These are phyloP conservation scores for Hipparchia semele DNA, from an alignment of 2,888 invertebrate genomes.

Conservation along the genomic window DNA sequence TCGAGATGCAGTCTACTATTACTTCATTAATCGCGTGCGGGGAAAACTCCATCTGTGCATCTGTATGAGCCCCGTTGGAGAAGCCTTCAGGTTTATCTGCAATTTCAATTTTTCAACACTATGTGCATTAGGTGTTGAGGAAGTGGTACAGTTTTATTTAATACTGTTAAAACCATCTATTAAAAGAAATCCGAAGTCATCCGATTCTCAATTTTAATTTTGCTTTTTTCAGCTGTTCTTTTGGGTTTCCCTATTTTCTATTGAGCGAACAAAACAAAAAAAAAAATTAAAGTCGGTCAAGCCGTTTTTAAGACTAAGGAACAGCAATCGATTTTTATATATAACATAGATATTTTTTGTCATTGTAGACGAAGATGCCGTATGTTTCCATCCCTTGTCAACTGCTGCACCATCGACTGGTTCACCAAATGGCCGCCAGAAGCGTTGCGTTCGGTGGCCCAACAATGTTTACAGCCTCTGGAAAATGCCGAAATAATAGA, in stretches of 20 bases:
- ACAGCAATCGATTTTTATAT: neutral
- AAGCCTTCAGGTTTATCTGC: slow-evolving; percentile 86
- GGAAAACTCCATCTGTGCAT: slow-evolving; percentile 93
- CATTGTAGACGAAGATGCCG: slow-evolving; percentile 88
- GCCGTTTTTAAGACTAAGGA: no score
- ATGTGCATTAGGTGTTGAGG: no score
- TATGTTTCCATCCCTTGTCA: slow-evolving; percentile 97
- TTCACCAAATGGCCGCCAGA: slow-evolving; percentile 96
- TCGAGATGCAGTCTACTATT: slow-evolving; percentile 92
- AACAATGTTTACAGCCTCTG: slow-evolving; percentile 86
- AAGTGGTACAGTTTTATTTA: no score
- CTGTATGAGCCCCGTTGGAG: slow-evolving; percentile 96
- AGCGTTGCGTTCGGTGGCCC: slow-evolving; percentile 92
- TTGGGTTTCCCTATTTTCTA: no score
- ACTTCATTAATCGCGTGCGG: slow-evolving; percentile 92
- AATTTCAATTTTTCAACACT: neutral
- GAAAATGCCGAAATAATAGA: slow-evolving; percentile 71
- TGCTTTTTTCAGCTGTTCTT: no score
- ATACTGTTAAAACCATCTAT: no score
- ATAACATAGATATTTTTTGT: no score
- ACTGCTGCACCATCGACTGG: slow-evolving; percentile 98
- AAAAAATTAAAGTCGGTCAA: no score
- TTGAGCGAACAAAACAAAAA: no score
- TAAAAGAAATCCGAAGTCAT: no score
- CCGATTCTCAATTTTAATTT: no score